phyloP scores from a whole-genome alignment of 2,797 vertebrate species.

The Cryptoblepharus egeriae region DNA sequence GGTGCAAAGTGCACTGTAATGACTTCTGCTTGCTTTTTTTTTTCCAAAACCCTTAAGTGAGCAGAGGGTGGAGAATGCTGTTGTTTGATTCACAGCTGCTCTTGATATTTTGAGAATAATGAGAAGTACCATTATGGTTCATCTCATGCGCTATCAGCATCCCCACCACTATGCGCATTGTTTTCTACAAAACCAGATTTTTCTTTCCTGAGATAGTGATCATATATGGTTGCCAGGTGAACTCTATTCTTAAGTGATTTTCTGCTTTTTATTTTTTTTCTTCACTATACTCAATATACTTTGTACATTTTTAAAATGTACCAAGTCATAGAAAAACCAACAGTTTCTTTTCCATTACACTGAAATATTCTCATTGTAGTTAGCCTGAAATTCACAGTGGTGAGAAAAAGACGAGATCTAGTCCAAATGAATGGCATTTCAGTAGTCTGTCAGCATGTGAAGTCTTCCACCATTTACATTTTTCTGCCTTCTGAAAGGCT shows the following conservation, averaged over 20 bases:
- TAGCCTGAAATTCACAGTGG: not conserved
- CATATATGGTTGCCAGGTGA: not conserved
- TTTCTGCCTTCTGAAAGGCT: not conserved
- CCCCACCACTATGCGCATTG: not conserved
- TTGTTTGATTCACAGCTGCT: conserved; percentile 32
- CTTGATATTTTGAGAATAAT: conserved; percentile 19
- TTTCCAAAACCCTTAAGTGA: not conserved
- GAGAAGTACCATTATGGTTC: conserved; percentile 14
- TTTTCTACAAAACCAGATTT: not conserved
- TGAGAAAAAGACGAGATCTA: not conserved
- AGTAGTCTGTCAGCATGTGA: not conserved
- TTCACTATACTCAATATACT: not conserved
- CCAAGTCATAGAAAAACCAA: not conserved
- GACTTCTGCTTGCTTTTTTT: not conserved
- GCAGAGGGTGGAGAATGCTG: conserved; percentile 4
- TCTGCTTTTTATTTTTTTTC: not conserved
- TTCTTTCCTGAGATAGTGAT: not conserved
- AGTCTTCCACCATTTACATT: not conserved
- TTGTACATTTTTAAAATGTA: no score
- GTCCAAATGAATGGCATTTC: not conserved
- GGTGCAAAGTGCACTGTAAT: not conserved
- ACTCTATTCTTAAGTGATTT: not conserved
- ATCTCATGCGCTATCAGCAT: conserved; percentile 22
- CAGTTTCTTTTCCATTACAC: not conserved
- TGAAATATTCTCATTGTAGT: not conserved